Conservation (phyloP, 2,113 vertebrate species). For the Tychaedon coryphoeus region DNA sequence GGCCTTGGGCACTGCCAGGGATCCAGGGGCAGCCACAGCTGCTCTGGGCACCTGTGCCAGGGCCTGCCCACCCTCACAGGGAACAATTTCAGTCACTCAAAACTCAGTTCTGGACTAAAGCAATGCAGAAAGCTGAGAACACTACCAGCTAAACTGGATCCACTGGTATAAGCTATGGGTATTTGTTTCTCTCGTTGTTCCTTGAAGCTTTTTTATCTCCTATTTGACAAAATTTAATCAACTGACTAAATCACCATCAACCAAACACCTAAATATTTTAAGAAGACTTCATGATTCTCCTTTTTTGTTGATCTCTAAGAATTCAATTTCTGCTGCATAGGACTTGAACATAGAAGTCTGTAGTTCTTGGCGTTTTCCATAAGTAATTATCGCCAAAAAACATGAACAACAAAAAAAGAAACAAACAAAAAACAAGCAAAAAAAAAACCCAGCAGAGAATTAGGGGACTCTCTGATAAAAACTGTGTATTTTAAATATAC, state of each 20-base stretch:
- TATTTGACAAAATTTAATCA: not conserved
- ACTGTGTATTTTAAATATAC: not conserved
- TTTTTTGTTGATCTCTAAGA: not conserved
- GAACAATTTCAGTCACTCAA: not conserved
- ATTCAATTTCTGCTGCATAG: not conserved
- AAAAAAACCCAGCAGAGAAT: no score
- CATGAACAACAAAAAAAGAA: not conserved
- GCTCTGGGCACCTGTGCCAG: not conserved
- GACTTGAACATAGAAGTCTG: not conserved
- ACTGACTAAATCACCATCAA: not conserved
- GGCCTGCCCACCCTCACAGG: rapidly evolving
- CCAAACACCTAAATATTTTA: not conserved
- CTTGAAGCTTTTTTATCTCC: not conserved
- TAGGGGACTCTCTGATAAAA: not conserved
- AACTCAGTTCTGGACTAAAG: not conserved
- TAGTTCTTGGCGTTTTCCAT: not conserved
- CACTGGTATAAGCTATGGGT: not conserved
- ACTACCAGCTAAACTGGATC: not conserved
- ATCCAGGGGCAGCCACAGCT: not conserved
- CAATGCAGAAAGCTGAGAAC: not conserved
- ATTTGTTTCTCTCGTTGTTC: not conserved
- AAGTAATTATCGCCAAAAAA: not conserved
- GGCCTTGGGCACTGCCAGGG: not conserved
- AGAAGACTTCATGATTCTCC: not conserved
- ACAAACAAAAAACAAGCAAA: not conserved